Conservation (phyloP, 2,113 vertebrate species). For the Campylorhamphus procurvoides region DNA sequence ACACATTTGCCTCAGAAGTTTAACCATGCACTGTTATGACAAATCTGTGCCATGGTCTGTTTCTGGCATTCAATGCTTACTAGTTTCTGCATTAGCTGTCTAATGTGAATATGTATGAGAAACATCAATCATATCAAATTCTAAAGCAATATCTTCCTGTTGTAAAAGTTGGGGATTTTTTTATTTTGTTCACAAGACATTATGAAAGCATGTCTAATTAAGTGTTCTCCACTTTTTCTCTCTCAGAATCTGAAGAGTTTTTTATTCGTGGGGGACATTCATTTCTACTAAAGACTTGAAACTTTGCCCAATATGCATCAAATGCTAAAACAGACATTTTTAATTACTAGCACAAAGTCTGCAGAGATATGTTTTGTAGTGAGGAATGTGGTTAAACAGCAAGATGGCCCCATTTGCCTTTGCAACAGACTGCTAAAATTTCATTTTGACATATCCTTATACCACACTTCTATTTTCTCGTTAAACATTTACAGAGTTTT, state of each 20-base stretch:
- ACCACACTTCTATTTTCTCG: neutral
- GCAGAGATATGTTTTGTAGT: constrained; percentile 36
- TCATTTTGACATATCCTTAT: constrained; percentile 31
- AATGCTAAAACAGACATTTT: constrained; percentile 56
- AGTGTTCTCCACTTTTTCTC: constrained; percentile 12
- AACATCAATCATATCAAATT: constrained; percentile 63
- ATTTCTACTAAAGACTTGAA: constrained; percentile 50
- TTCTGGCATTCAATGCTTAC: constrained; percentile 34
- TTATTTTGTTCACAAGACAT: neutral
- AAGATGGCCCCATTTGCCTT: constrained; percentile 37
- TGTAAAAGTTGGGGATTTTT: neutral
- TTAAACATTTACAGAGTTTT: constrained; percentile 15
- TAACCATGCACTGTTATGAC: constrained; percentile 27
- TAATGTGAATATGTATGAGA: constrained; percentile 32
- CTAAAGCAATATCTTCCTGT: constrained; percentile 53
- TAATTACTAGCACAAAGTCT: constrained; percentile 63
- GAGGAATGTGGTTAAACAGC: constrained; percentile 54
- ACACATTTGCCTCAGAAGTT: constrained; percentile 63
- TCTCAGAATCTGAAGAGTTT: neutral
- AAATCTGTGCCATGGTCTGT: constrained; percentile 38
- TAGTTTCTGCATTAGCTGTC: constrained; percentile 48
- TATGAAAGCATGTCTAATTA: neutral
- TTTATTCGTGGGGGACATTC: constrained; percentile 4
- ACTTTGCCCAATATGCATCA: constrained; percentile 50
- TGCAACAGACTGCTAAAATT: constrained; percentile 31